Evolutionary conservation across 2,888 invertebrate genomes (phyloP), one percentile per base, ranked within the genome.

Genomic region (Drosophila rellima): DNA sequence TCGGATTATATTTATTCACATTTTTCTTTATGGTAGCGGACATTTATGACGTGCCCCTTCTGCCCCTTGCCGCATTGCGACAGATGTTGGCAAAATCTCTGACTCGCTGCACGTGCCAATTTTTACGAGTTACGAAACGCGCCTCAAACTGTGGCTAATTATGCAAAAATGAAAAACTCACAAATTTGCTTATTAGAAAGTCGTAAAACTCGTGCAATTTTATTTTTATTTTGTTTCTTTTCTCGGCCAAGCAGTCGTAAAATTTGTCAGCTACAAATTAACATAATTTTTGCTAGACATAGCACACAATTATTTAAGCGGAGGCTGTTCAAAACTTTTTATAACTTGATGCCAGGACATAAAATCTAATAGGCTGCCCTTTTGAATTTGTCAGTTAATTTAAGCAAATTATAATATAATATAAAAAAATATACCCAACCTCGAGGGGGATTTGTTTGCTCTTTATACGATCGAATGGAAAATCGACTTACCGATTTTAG

Each of bases 141-240:
- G 57, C 42, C 71, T 61, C 57, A 50, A 11, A 55, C 78, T 78
- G 70, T 70, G 52, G 74, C 80, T 79, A 79, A 79, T 79, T 79
- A 80, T 80, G 82, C 81, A 75, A 75, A 81, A 76, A 68, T n/a
- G 35, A 69, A 52, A 42, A 82, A 82, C 31, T 88, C 60, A 78
- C 86, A 70, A 87, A 74, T 81, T 83, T 79, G 70, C 65, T 82
- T 87, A 85, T 85, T 89, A 89, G 74, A 86, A 74, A 74, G 82
- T 80, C 80, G 70, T 89, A 79, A 87, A 82, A 69, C 40, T 66
- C 51, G 68, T 76, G 82, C 88, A 33, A 57, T 56, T 56, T 56
- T 37, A 15, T 40, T 55, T 42, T 31, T 48, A 37, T 55, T 61
- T 55, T 52, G 23, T 61, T 29, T 23, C 31, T 31, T 47, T 11